Conservation (phyloP, 2,888 invertebrate genomes). For the Eustalomyia histrio region DNA sequence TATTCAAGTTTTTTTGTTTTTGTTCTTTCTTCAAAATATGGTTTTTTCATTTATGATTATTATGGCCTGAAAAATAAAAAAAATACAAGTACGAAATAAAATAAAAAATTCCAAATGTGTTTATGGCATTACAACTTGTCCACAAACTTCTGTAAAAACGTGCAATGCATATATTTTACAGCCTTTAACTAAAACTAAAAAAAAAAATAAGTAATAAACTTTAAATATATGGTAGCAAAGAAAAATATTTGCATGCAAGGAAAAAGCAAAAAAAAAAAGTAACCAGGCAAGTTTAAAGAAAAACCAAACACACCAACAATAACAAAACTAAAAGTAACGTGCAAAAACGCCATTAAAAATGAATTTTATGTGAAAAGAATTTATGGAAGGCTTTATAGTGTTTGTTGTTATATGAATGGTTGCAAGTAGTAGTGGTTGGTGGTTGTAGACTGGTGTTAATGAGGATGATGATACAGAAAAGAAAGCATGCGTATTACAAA, state of each 20-base stretch:
- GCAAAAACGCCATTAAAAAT: constrained; percentile 65
- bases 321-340: constrained; percentile 44
- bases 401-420: constrained; percentile 26
- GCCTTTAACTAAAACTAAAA: not conserved
- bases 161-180: constrained; percentile 37
- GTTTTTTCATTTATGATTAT: not conserved
- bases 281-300: constrained; percentile 18
- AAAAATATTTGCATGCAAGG: constrained; percentile 25
- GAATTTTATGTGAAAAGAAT: constrained; percentile 55
- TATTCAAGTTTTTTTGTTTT: not conserved
- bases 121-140: constrained; percentile 64
- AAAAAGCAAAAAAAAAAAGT: constrained; percentile 44
- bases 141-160: constrained; percentile 57
- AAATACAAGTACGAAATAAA: constrained; percentile 24
- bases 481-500: constrained; percentile 55
- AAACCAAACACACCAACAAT: not conserved
- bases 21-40: too few relatives aligned
- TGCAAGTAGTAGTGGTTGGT: not conserved
- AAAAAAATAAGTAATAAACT: constrained; percentile 34
- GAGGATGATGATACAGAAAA: constrained; percentile 25
- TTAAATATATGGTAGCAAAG: constrained; percentile 33
- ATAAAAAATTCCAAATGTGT: constrained; percentile 62
- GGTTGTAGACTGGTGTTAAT: not conserved
- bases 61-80: constrained; percentile 8
- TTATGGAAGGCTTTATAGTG: constrained; percentile 54